These are phyloP conservation scores for Drosophila greeni DNA, from an alignment of 2,888 invertebrate species.

Conservation along the genomic window DNA sequence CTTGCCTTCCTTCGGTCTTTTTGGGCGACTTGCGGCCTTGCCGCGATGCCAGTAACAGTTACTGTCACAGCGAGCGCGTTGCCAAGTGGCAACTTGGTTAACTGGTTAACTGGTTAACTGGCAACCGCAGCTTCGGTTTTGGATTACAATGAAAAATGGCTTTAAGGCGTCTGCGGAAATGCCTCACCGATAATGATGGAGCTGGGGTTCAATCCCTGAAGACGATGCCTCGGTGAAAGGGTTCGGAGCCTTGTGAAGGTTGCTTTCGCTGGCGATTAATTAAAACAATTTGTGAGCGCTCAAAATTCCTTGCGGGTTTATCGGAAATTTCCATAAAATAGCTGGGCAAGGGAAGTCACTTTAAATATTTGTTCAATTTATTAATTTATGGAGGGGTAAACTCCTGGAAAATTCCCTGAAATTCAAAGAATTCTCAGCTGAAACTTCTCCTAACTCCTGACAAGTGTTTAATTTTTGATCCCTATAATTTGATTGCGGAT, in stretches of 20 bases:
- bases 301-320: conserved; percentile 27
- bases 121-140: conserved; percentile 34
- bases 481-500: conserved; percentile 1
- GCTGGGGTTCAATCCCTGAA: conserved; percentile 15
- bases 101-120: conserved; percentile 18
- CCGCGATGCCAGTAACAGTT: conserved; percentile 38
- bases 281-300: conserved; percentile 24
- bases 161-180: conserved; percentile 60
- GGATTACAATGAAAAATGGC: conserved; percentile 50
- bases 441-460: not conserved
- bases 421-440: too few species aligned
- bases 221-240: conserved; percentile 23
- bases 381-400: not conserved
- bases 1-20: conserved; percentile 16
- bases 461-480: conserved; percentile 7
- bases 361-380: too few species aligned
- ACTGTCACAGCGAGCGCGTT: conserved; percentile 36
- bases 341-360: not conserved
- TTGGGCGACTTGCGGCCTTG: conserved; percentile 39
- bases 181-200: conserved; percentile 40
- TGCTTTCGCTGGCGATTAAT: conserved; percentile 30
- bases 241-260: conserved; percentile 18
- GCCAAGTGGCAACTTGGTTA: conserved; percentile 16
- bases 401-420: not conserved
- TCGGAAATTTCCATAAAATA: conserved; percentile 10